Conservation (phyloP, 2,888 invertebrate species). For the Petrolisthes manimaculis region DNA sequence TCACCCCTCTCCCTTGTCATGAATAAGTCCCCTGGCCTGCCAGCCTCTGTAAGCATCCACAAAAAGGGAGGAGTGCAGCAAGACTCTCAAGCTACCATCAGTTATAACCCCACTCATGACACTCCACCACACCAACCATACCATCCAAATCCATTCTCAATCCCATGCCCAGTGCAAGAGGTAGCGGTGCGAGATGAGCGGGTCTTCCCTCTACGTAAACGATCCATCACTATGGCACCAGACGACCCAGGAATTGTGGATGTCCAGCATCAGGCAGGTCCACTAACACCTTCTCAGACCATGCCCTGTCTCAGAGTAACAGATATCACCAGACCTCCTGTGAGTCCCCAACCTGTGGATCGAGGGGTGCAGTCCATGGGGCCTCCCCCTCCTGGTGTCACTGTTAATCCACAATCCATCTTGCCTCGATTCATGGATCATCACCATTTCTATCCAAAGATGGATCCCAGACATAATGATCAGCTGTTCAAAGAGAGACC, state of each 20-base stretch:
- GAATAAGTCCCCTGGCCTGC: slow-evolving; percentile 36
- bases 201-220: slow-evolving; percentile 39
- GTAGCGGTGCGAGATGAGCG: slow-evolving; percentile 34
- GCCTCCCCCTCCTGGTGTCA: slow-evolving; percentile 30
- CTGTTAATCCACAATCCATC: slow-evolving; percentile 29
- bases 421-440: slow-evolving; percentile 11
- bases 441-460: slow-evolving; percentile 13
- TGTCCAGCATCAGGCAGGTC: slow-evolving; percentile 21
- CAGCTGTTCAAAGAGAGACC: slow-evolving; percentile 32
- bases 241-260: slow-evolving; percentile 33
- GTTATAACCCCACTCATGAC: neutral
- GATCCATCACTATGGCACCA: slow-evolving; percentile 32
- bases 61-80: neutral
- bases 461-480: slow-evolving; percentile 14
- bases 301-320: slow-evolving; percentile 29
- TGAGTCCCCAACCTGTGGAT: slow-evolving; percentile 25
- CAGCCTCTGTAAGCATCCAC: neutral
- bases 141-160: slow-evolving; percentile 15
- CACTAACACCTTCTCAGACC: slow-evolving; percentile 14
- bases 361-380: slow-evolving; percentile 23
- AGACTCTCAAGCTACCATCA: neutral
- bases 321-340: slow-evolving; percentile 12
- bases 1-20: slow-evolving; percentile 60
- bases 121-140: slow-evolving; percentile 9
- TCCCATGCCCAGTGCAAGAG: slow-evolving; percentile 46